A percentile compares a stretch with the other conserved stretches of the same genome.
phyloP scores from a whole-genome alignment of 2,113 vertebrate species.

The Danio rerio region DNA sequence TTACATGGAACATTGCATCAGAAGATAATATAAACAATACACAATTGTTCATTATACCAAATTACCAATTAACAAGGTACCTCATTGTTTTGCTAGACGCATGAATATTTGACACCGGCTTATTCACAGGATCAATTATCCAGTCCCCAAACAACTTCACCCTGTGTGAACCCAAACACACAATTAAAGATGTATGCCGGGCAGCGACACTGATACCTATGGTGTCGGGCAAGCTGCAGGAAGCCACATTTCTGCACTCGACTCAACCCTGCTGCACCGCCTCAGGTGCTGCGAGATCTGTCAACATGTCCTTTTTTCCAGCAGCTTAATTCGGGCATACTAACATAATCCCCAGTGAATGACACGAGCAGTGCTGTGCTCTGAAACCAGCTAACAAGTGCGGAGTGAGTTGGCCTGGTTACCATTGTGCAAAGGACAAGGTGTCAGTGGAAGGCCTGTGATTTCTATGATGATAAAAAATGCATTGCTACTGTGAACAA shows the following conservation, averaged over 20 bases:
- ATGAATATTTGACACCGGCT: background rate
- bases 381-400: slow-evolving; percentile 60
- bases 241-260: slow-evolving; percentile 60
- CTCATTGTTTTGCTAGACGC: background rate
- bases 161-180: slow-evolving; percentile 10
- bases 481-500: background rate
- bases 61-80: background rate
- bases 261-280: slow-evolving; percentile 41
- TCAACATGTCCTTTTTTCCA: slow-evolving; percentile 58
- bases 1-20: too few relatives aligned
- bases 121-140: background rate
- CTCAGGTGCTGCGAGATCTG: slow-evolving; percentile 62
- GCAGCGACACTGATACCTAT: slow-evolving; percentile 64
- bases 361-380: slow-evolving; percentile 60
- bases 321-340: slow-evolving; percentile 45
- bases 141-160: background rate
- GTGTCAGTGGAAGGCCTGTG: background rate
- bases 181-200: slow-evolving; percentile 17
- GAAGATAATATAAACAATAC: too few relatives aligned
- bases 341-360: slow-evolving; percentile 55
- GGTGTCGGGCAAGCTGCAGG: slow-evolving; percentile 25
- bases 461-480: slow-evolving; percentile 35
- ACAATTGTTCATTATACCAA: background rate
- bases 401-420: slow-evolving; percentile 43
- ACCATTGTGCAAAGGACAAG: slow-evolving; percentile 31